Percentiles rank a stretch among this genome's conserved stretches.
Conservation (phyloP, 2,888 invertebrate genomes). For the Nowickia ferox region DNA sequence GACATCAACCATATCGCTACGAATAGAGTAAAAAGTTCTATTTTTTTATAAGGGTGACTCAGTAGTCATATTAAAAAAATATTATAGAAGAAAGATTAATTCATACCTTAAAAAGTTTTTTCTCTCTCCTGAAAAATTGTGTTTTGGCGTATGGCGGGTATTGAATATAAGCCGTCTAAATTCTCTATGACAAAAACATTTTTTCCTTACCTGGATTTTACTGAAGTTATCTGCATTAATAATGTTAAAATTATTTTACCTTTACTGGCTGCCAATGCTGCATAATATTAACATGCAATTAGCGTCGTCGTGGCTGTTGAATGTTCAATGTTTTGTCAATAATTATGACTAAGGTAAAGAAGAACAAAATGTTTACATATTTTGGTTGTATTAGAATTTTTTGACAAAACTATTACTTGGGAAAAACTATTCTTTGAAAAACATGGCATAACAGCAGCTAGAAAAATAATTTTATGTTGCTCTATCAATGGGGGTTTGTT, state of each 20-base stretch:
- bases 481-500: constrained; percentile 33
- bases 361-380: constrained; percentile 23
- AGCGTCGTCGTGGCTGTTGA: constrained; percentile 55
- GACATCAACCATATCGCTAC: no score
- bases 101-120: no score
- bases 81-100: no score
- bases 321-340: constrained; percentile 80
- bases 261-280: constrained; percentile 50
- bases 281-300: constrained; percentile 75
- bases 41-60: no score
- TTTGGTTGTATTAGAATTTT: constrained; percentile 3
- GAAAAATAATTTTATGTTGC: background rate
- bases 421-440: constrained; percentile 45
- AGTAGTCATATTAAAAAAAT: no score
- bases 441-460: background rate
- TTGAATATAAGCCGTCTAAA: no score
- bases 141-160: no score
- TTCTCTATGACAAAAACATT: background rate
- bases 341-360: constrained; percentile 76
- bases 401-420: constrained; percentile 20
- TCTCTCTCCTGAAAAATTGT: no score
- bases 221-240: constrained; percentile 7
- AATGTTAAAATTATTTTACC: constrained; percentile 70
- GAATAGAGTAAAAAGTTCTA: no score
- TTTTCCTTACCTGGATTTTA: constrained; percentile 27